Evolutionary conservation across 2,888 invertebrate species (phyloP).

Genomic region (Galeopsomyia nigrocyanea): DNA sequence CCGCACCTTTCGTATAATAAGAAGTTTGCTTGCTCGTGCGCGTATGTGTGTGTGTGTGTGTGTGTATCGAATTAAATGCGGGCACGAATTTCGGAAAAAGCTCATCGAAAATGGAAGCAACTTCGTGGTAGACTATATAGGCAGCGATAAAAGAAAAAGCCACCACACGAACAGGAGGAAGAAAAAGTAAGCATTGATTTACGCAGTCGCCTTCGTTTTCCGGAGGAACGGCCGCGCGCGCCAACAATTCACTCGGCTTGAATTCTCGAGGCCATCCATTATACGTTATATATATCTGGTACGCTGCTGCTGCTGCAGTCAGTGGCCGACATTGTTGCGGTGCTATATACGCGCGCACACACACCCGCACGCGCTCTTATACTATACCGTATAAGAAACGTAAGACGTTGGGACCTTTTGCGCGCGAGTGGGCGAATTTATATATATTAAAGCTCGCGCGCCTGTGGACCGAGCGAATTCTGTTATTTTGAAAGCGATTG

Average conservation of each 20-base stretch:
- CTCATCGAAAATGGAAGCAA: not conserved
- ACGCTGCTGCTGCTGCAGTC: not conserved
- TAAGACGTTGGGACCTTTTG: too few relatives aligned
- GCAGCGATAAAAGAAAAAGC: not conserved
- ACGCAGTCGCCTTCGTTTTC: constrained; percentile 54
- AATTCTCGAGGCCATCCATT: constrained; percentile 66
- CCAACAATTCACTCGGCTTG: constrained; percentile 68
- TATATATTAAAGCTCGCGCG: too few relatives aligned
- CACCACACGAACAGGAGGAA: not conserved
- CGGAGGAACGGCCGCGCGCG: constrained; percentile 55
- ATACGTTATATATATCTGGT: constrained; percentile 49
- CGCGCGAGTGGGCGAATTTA: too few relatives aligned
- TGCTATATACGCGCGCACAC: constrained; percentile 46
- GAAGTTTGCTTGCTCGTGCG: constrained; percentile 35
- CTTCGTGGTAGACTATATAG: not conserved
- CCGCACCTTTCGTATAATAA: constrained; percentile 18
- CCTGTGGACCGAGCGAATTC: constrained; percentile 16
- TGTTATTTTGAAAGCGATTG: constrained; percentile 25
- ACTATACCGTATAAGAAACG: too few relatives aligned
- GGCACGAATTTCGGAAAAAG: constrained; percentile 27
- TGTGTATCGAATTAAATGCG: constrained; percentile 45
- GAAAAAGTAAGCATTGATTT: constrained; percentile 64
- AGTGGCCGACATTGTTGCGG: constrained; percentile 63
- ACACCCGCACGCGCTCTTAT: too few relatives aligned
- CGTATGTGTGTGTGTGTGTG: constrained; percentile 15